These are phyloP conservation scores for Lycaena phlaeas DNA, from an alignment of 2,888 invertebrate genomes.

Conservation along the genomic window DNA sequence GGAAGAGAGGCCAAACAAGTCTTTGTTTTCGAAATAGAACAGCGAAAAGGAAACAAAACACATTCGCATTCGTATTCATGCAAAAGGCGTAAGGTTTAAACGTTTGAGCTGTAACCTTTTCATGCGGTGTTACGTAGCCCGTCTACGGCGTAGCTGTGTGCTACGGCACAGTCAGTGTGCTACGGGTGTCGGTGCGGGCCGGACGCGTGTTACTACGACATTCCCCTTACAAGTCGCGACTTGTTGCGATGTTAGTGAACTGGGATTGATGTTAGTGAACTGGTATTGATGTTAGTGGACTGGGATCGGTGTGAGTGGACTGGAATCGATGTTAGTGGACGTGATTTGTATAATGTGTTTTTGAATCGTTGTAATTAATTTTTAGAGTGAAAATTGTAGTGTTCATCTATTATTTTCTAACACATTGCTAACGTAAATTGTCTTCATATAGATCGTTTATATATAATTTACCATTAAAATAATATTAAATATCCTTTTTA, in stretches of 20 bases:
- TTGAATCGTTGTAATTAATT: too few relatives aligned
- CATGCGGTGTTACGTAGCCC: constrained; percentile 39
- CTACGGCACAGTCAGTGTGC: constrained; percentile 42
- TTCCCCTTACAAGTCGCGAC: constrained; percentile 20
- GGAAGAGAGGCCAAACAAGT: constrained; percentile 42
- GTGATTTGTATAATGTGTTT: too few relatives aligned
- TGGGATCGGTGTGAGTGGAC: too few relatives aligned
- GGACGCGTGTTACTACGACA: constrained; percentile 29
- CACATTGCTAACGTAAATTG: too few relatives aligned
- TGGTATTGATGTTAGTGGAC: constrained; percentile 12
- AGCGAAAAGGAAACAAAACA: constrained; percentile 46
- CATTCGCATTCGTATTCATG: constrained; percentile 57
- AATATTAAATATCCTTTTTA: too few relatives aligned
- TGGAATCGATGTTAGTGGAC: too few relatives aligned
- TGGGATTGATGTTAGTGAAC: constrained; percentile 15
- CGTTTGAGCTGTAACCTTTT: constrained; percentile 59
- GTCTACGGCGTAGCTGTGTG: constrained; percentile 36
- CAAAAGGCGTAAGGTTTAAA: constrained; percentile 60
- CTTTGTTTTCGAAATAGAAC: constrained; percentile 51
- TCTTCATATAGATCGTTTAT: too few relatives aligned
- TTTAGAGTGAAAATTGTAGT: too few relatives aligned
- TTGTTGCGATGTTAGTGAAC: constrained; percentile 30
- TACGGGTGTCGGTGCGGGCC: constrained; percentile 37
- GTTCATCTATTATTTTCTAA: too few relatives aligned
- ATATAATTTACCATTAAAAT: too few relatives aligned